phyloP scores from a whole-genome alignment of 2,888 invertebrate genomes.

The Marronus borbonicus region DNA sequence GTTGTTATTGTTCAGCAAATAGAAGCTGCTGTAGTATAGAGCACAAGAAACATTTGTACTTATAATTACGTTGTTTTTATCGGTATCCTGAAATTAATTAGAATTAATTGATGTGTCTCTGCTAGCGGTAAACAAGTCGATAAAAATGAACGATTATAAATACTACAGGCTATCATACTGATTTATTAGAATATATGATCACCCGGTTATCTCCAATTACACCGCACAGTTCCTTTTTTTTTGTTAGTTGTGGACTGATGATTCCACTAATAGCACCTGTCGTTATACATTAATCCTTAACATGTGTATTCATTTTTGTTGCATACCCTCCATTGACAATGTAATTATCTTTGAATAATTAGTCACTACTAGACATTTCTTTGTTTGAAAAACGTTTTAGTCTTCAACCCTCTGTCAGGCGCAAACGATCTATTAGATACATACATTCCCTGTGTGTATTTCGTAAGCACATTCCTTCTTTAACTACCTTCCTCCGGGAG shows the following conservation, averaged over 20 bases:
- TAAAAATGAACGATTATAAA: constrained; percentile 12
- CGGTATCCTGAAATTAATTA: constrained; percentile 5
- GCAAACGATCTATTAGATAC: too few relatives aligned
- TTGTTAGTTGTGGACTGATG: not conserved
- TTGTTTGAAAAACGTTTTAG: too few relatives aligned
- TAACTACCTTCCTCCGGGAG: too few relatives aligned
- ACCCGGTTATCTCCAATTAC: not conserved
- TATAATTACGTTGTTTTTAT: not conserved
- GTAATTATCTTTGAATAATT: too few relatives aligned
- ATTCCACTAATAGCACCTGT: not conserved
- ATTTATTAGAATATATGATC: constrained; percentile 7
- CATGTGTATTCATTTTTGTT: not conserved
- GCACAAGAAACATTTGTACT: too few relatives aligned
- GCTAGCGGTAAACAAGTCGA: constrained; percentile 6
- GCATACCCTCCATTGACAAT: not conserved
- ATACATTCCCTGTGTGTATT: too few relatives aligned
- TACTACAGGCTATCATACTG: not conserved
- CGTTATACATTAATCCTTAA: not conserved
- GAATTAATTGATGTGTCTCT: not conserved
- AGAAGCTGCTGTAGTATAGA: too few relatives aligned
- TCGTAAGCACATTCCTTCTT: too few relatives aligned
- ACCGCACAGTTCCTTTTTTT: not conserved
- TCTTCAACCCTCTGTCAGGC: too few relatives aligned
- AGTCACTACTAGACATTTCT: too few relatives aligned
- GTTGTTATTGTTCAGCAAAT: too few relatives aligned